A percentile compares a stretch with the other conserved stretches of the same genome.
These are phyloP conservation scores for Netelia melanura DNA, from an alignment of 2,888 invertebrate genomes.

Conservation along the genomic window DNA sequence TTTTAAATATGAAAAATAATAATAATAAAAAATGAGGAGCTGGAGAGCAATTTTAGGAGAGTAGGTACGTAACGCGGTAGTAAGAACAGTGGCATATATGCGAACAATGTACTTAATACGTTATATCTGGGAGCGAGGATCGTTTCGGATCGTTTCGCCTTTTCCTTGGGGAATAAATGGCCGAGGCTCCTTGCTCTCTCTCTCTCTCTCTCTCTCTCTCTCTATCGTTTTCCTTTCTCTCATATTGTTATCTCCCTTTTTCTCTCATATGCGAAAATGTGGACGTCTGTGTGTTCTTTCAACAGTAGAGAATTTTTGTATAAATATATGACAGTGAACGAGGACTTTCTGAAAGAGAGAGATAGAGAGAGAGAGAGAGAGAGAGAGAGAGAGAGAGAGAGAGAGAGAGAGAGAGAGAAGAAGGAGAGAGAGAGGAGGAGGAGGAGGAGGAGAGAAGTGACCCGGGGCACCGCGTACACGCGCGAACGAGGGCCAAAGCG, in stretches of 20 bases:
- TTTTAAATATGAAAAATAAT: not conserved
- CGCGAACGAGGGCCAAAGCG: constrained; percentile 23
- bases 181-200: constrained; percentile 11
- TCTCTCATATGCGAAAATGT: constrained; percentile 50
- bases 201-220: constrained; percentile 10
- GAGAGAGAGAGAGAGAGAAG: not conserved
- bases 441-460: not conserved
- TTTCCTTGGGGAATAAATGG: constrained; percentile 60
- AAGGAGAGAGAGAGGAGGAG: no score
- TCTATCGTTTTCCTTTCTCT: not conserved
- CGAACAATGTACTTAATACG: constrained; percentile 51
- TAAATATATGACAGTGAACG: constrained; percentile 65
- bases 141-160: constrained; percentile 65
- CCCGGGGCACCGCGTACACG: constrained; percentile 14
- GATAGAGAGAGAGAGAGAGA: constrained; percentile 11
- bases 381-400: not conserved
- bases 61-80: constrained; percentile 1
- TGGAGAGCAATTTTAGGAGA: not conserved
- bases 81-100: constrained; percentile 3
- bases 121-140: constrained; percentile 63
- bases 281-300: constrained; percentile 45
- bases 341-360: constrained; percentile 32
- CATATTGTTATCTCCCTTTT: not conserved
- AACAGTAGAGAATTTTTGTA: constrained; percentile 66
- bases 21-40: not conserved